Percentiles rank a stretch among this genome's conserved stretches.
These are phyloP conservation scores for Melanostoma scalare DNA, from an alignment of 2,888 invertebrate species.

Conservation along the genomic window DNA sequence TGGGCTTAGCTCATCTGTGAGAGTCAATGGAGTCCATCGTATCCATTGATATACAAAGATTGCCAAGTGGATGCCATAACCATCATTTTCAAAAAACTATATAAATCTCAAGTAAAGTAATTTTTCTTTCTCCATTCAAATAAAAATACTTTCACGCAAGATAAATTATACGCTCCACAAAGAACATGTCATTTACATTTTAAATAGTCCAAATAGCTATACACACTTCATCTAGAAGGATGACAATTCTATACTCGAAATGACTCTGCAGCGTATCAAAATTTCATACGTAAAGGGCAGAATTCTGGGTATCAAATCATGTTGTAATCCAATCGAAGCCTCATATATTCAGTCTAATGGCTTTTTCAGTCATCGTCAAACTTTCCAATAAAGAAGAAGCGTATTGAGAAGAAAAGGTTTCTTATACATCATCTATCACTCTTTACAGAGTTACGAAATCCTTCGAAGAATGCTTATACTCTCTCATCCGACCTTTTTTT, in stretches of 20 bases:
- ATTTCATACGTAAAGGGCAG: neutral
- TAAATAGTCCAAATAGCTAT: slow-evolving; percentile 17
- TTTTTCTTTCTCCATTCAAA: neutral
- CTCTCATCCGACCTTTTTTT: slow-evolving; percentile 18
- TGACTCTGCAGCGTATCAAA: slow-evolving; percentile 33
- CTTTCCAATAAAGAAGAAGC: neutral
- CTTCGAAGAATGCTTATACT: slow-evolving; percentile 34
- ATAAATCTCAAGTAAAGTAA: no score
- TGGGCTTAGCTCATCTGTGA: no score
- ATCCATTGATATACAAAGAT: no score
- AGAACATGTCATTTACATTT: slow-evolving; percentile 38
- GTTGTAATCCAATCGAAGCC: slow-evolving; percentile 48
- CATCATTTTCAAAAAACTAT: no score
- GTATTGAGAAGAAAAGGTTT: neutral
- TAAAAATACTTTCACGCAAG: neutral
- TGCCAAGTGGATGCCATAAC: no score
- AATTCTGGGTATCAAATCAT: slow-evolving; percentile 18
- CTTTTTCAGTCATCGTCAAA: slow-evolving; percentile 13
- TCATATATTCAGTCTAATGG: slow-evolving; percentile 53
- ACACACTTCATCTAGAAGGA: neutral
- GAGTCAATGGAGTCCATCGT: no score
- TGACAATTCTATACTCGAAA: slow-evolving; percentile 49
- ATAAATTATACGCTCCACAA: neutral
- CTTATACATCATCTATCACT: slow-evolving; percentile 55
- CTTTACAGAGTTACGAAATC: slow-evolving; percentile 41